phyloP scores from a whole-genome alignment of 2,113 vertebrate genomes.

The Sciurus niger region DNA sequence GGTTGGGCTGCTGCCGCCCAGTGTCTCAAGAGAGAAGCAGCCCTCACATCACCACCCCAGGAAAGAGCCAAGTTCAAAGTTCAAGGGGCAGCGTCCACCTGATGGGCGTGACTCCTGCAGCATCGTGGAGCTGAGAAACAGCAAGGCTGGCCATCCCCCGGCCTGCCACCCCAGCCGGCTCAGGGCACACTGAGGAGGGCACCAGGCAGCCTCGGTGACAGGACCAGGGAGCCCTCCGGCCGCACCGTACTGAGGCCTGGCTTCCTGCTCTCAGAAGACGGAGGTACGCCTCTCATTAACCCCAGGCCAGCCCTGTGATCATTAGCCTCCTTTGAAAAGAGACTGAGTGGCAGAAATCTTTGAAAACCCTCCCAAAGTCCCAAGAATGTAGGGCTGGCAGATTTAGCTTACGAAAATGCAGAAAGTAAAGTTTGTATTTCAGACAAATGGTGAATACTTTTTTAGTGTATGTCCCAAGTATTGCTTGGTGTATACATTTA shows the following conservation, averaged over 20 bases:
- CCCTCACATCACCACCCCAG: too few relatives aligned
- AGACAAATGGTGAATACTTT: accelerated
- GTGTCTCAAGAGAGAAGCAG: neutral
- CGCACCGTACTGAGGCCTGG: too few relatives aligned
- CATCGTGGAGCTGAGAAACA: accelerated
- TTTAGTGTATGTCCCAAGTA: too few relatives aligned
- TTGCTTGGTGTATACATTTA: neutral
- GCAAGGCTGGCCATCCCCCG: too few relatives aligned
- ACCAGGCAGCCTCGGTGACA: too few relatives aligned
- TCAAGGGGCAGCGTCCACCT: neutral
- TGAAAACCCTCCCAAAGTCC: too few relatives aligned
- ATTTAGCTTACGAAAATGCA: neutral
- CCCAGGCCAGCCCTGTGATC: neutral
- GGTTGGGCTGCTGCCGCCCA: neutral
- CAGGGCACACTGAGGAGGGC: accelerated
- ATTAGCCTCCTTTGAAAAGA: neutral
- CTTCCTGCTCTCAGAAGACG: too few relatives aligned
- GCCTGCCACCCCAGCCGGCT: neutral
- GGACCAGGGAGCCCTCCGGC: accelerated
- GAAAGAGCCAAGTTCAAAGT: neutral
- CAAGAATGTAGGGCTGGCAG: accelerated
- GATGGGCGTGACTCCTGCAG: accelerated
- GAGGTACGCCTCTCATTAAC: neutral
- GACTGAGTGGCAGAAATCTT: neutral
- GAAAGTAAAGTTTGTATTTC: neutral